Percentiles rank a stretch among this genome's conserved stretches.
Evolutionary conservation across 2,113 vertebrate genomes (phyloP).

Genomic region (Synodontis membranacea): DNA sequence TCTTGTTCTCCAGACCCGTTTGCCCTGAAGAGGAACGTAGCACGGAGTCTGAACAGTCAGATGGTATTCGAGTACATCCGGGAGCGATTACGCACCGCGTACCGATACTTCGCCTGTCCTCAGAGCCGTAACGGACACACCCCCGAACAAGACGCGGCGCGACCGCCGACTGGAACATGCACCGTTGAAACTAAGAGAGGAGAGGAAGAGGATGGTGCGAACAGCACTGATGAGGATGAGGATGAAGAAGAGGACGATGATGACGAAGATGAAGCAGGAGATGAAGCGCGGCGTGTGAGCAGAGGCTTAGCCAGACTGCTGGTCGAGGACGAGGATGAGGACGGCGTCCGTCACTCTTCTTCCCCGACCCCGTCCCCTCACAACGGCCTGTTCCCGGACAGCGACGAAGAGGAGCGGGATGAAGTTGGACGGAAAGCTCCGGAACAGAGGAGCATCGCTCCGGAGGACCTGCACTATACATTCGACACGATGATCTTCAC

Average conservation of each 20-base stretch:
- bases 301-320: constrained; percentile 15
- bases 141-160: background rate
- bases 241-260: constrained; percentile 51
- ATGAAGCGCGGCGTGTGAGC: constrained; percentile 33
- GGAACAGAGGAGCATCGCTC: constrained; percentile 61
- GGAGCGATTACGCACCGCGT: constrained; percentile 92
- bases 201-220: constrained; percentile 22
- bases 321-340: constrained; percentile 39
- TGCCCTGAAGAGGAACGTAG: constrained; percentile 96
- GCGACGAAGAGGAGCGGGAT: constrained; percentile 56
- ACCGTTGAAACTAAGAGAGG: background rate
- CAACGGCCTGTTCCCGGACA: constrained; percentile 71
- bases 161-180: background rate
- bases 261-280: constrained; percentile 23
- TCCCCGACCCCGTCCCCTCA: constrained; percentile 64
- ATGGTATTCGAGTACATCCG: constrained; percentile 99
- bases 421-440: constrained; percentile 70
- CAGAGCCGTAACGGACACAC: constrained; percentile 79
- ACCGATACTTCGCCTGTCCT: constrained; percentile 95
- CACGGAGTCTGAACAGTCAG: constrained; percentile 96
- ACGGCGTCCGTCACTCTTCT: background rate
- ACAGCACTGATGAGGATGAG: constrained; percentile 31
- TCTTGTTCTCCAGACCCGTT: constrained; percentile 82
- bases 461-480: constrained; percentile 86
- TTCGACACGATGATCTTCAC: constrained; percentile 97